Evolutionary conservation across 53 echinoderm and acorn worm genomes (phyloP), one percentile per base, ranked within the genome.

Genomic region (Antedon mediterranea): DNA sequence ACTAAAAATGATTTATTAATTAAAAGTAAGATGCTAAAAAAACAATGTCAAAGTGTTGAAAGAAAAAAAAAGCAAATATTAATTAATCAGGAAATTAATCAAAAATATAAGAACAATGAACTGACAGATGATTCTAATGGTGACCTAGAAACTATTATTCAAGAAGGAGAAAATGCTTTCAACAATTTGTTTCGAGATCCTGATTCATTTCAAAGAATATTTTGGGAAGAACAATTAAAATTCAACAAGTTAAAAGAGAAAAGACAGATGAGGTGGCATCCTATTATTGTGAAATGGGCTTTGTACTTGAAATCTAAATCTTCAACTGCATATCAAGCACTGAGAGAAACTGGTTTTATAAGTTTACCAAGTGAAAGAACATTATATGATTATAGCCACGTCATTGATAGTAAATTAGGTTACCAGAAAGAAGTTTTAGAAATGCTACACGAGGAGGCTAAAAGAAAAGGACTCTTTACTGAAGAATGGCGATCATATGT

Each of bases 141-240:
- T 2, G 57, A 57, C 23, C 3, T 57, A 15, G 9, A 13, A 18
- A 26, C 14, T 15, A 8, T 57, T 57, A 20, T 57, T 23, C 57
- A 57, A 15, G 57, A 57, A 23, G 13, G 23, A 23, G 11, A 13
- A 57, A 57, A 15, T 57, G 23, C 57, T 18, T 8, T 79, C 0
- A 20, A 71, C 3, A 13, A 70, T 11, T 31, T 31, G 0, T 71
- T 79, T 70, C 79, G 71, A 71, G 79, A 79, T 1, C 33, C 71
- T n/a, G 31, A 79, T 79, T 79, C 79, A 23, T 79, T 79, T 71
- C 71, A 79, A 34, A 33, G 79, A 34, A 70, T 79, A 31, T 79
- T 79, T 33, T 79, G 79, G 79, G 79, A 28, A 79, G 71, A 32
- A 13, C 15, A 30, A 71, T 79, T 31, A 42, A n/a, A 43, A 42